These are phyloP conservation scores for Eustalomyia histrio DNA, from an alignment of 2,888 invertebrate genomes.

Conservation along the genomic window DNA sequence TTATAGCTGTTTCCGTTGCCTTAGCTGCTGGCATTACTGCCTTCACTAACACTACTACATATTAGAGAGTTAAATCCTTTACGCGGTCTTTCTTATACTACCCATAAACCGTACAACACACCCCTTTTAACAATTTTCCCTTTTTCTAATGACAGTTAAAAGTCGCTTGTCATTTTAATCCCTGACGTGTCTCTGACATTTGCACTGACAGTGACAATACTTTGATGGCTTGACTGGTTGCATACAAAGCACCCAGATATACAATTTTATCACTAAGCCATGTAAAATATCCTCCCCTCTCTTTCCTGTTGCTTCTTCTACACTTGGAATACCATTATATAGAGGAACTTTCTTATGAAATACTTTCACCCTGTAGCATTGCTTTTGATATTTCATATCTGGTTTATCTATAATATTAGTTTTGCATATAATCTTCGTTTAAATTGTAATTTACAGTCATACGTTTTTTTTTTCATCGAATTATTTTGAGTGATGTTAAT, in stretches of 20 bases:
- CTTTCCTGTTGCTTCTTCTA: conserved; percentile 1
- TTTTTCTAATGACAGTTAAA: conserved; percentile 69
- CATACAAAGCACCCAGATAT: conserved; percentile 47
- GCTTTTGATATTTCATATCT: conserved; percentile 8
- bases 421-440: not conserved
- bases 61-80: conserved; percentile 41
- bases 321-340: not conserved
- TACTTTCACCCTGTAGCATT: conserved; percentile 6
- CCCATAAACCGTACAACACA: conserved; percentile 52
- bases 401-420: not conserved
- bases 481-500: not conserved
- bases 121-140: conserved; percentile 47
- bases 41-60: conserved; percentile 5
- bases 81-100: conserved; percentile 19
- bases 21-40: conserved; percentile 39
- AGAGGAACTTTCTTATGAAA: not conserved
- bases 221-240: conserved; percentile 74
- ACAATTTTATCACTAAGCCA: not conserved
- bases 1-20: conserved; percentile 26
- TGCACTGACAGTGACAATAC: conserved; percentile 79
- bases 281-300: not conserved
- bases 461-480: not conserved
- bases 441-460: not conserved
- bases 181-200: conserved; percentile 78
- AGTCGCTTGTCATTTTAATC: conserved; percentile 76